Base-by-base conservation (phyloP, 2,888 invertebrate genomes). In the Agrotis ipsilon region DNA sequence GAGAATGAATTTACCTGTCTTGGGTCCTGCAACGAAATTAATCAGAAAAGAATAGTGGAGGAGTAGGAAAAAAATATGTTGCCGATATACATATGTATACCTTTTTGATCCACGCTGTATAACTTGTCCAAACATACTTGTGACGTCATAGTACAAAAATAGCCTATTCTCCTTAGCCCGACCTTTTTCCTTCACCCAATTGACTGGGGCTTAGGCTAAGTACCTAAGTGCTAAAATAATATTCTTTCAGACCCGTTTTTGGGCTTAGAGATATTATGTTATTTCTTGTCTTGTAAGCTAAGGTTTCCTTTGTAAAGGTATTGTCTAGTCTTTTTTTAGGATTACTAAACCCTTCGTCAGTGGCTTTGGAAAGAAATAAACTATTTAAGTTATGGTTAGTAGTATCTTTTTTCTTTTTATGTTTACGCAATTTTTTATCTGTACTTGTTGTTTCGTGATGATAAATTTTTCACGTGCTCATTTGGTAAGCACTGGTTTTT, bases 71-170 rank as follows among this genome's bases (percentile, higher is more conserved):
- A n/a, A n/a, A n/a, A n/a, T n/a, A n/a, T n/a, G n/a, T n/a, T n/a
- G n/a, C n/a, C n/a, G n/a, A n/a, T n/a, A n/a, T n/a, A n/a, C n/a
- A n/a, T n/a, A n/a, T n/a, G n/a, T n/a, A n/a, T n/a, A n/a, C 39
- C 1, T 39, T 39, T 9, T 11, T 39, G 39, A 39, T 2, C 39
- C 39, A 39, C 39, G 39, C 39, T 39, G 39, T 39, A 72, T 77
- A 72, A 73, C 59, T 73, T 82, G 64, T 65, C 74, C 81, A 78
- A 88, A 88, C 83, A 82, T 80, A 65, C 24, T 43, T 48, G 49
- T 81, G 79, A 71, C 76, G 52, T 74, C 76, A 75, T 11, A n/a
- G 24, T 39, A 46, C 24, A 32, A n/a, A 76, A 72, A 65, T 62
- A 70, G 32, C 49, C 27, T 18, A 21, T 45, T 59, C 55, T 71